Base-by-base conservation (phyloP, 2,888 invertebrate genomes). In the Agrotis ipsilon region DNA sequence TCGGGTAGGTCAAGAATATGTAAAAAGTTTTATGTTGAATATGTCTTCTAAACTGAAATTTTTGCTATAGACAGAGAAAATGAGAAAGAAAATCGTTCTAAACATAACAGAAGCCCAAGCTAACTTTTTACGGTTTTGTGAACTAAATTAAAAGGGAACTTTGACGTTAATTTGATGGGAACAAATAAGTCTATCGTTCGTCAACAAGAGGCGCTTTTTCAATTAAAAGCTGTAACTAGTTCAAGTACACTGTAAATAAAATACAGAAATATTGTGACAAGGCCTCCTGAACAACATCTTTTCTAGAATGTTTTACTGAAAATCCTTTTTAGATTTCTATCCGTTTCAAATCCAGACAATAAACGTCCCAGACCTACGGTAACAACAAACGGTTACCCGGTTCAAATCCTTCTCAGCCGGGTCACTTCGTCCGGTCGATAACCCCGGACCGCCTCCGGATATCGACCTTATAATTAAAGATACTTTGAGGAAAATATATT, bases 381-480 rank as follows among this genome's bases (percentile, higher is more conserved):
- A 84, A 84, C 79, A 72, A 78, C 81, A 80, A 84, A 76, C 73
- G 81, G 68, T 80, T 80, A 81, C 81, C 84, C 83, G 83, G 85
- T 69, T 82, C 67, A 79, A 80, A 81, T 83, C 78, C 77, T 68
- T 82, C 85, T 86, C 82, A 82, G 80, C 77, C 84, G 86, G 88
- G 86, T 84, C 87, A 87, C 78, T 85, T 86, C 78, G 74, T 81
- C 75, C 86, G 88, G 87, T 75, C 89, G 83, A 86, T 85, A 84
- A 86, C 87, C 87, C 80, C 78, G 65, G 72, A 69, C 73, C 68
- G 80, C 75, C 77, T 61, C 72, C 72, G 82, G 84, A 80, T 81
- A 85, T 80, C 81, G 79, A 81, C 83, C 81, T 75, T 72, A 69
- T 65, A 80, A 78, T 82, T 81, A 79, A 83, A 67, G 60, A 63